A percentile compares a stretch with the other conserved stretches of the same genome.
Evolutionary conservation across 2,888 invertebrate genomes (phyloP).

Genomic region (Caenorhabditis wallacei): DNA sequence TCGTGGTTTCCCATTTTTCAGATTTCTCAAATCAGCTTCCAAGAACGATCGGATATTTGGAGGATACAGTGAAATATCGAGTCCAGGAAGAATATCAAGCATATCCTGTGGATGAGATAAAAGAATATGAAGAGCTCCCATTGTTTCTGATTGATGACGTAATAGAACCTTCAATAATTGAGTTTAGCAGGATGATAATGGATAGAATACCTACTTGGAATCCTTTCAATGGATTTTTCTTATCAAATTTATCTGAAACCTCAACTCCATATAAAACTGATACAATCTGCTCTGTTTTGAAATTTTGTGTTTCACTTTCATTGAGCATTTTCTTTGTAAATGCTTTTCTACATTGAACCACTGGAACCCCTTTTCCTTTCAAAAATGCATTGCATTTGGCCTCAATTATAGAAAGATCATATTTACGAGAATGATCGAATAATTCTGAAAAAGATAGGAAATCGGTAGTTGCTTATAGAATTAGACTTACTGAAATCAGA

Average conservation of each 20-base stretch:
- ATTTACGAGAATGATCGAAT: neutral
- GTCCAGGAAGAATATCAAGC: constrained; percentile 16
- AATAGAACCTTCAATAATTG: neutral
- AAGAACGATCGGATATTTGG: neutral
- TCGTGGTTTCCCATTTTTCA: neutral
- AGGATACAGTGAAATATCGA: constrained; percentile 4
- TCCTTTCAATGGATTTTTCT: constrained; percentile 17
- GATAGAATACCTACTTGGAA: neutral
- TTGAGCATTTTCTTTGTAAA: constrained; percentile 18
- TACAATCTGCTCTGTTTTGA: constrained; percentile 10
- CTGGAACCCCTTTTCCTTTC: constrained; percentile 1
- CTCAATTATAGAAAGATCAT: constrained; percentile 13
- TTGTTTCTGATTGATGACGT: constrained; percentile 20
- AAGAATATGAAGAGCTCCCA: constrained; percentile 22
- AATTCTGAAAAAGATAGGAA: neutral
- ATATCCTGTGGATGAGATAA: constrained; percentile 21
- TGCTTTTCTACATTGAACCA: neutral
- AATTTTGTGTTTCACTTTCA: constrained; percentile 15
- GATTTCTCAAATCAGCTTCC: neutral
- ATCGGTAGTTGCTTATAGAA: neutral
- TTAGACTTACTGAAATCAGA: neutral
- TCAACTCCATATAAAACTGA: constrained; percentile 8
- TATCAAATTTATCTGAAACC: neutral
- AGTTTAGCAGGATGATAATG: neutral
- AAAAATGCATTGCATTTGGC: neutral